Percentiles rank a stretch among this genome's conserved stretches.
These are phyloP conservation scores for Mus spicilegus DNA, from an alignment of 2,113 vertebrate genomes.

Conservation along the genomic window DNA sequence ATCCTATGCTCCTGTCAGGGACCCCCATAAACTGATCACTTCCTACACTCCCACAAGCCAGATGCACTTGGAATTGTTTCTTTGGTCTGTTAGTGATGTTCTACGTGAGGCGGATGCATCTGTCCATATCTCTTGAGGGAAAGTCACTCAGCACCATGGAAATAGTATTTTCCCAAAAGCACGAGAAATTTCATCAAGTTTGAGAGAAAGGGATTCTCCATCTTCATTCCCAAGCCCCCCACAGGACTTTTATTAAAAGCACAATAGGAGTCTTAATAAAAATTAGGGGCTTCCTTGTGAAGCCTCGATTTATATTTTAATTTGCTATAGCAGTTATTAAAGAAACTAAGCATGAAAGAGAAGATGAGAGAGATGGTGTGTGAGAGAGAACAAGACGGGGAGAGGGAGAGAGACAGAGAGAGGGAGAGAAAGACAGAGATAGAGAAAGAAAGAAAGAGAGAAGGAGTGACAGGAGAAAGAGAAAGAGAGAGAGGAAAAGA, in stretches of 20 bases:
- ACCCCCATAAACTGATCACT: not conserved
- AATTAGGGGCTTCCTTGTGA: slow-evolving; percentile 77
- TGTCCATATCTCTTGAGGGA: not conserved
- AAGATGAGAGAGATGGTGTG: not conserved
- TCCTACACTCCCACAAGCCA: not conserved
- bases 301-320: slow-evolving; percentile 75
- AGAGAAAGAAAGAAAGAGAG: not conserved
- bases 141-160: not conserved
- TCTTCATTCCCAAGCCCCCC: slow-evolving; percentile 52
- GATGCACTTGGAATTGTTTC: not conserved
- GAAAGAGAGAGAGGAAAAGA: not conserved
- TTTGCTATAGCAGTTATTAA: slow-evolving; percentile 49
- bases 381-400: not conserved
- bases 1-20: no score
- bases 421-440: not conserved
- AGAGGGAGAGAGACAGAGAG: not conserved
- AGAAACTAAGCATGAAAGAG: slow-evolving; percentile 63
- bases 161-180: slow-evolving; percentile 16
- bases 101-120: not conserved
- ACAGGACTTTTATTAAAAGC: not conserved
- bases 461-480: no score
- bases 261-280: not conserved
- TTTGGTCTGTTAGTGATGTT: not conserved
- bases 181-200: slow-evolving; percentile 4
- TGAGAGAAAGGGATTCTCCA: slow-evolving; percentile 43